Conservation (phyloP, 2,888 invertebrate genomes). For the Drosophila mimica region DNA sequence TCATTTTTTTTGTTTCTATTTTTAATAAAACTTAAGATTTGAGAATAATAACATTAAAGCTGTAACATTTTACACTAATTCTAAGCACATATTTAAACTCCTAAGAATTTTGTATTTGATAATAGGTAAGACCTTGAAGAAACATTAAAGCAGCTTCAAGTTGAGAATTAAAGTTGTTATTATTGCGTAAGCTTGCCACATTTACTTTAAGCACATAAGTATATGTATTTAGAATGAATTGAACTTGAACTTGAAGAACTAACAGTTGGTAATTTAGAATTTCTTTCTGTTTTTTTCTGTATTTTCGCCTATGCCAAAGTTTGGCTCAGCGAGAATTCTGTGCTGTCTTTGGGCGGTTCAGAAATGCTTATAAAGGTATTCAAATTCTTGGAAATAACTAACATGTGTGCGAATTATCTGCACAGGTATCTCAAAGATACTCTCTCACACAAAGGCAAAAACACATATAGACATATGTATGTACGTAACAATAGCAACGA, state of each 20-base stretch:
- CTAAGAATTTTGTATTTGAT: background rate
- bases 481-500: constrained; percentile 25
- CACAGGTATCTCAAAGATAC: constrained; percentile 46
- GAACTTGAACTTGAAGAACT: background rate
- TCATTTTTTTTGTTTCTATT: too few species aligned
- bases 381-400: constrained; percentile 29
- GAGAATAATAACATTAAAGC: background rate
- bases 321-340: background rate
- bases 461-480: background rate
- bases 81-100: background rate
- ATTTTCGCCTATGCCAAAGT: background rate
- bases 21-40: too few species aligned
- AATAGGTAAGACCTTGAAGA: background rate
- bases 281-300: background rate
- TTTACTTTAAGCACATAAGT: background rate
- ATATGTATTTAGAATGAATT: background rate
- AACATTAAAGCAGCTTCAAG: background rate
- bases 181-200: background rate
- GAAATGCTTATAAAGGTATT: constrained; percentile 16
- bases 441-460: background rate
- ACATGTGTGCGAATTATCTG: constrained; percentile 31
- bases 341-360: constrained; percentile 2
- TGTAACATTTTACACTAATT: background rate
- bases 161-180: background rate
- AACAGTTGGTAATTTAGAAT: background rate